These are phyloP conservation scores for Tetranychus truncatus DNA, from an alignment of 2,888 invertebrate genomes.

Conservation along the genomic window DNA sequence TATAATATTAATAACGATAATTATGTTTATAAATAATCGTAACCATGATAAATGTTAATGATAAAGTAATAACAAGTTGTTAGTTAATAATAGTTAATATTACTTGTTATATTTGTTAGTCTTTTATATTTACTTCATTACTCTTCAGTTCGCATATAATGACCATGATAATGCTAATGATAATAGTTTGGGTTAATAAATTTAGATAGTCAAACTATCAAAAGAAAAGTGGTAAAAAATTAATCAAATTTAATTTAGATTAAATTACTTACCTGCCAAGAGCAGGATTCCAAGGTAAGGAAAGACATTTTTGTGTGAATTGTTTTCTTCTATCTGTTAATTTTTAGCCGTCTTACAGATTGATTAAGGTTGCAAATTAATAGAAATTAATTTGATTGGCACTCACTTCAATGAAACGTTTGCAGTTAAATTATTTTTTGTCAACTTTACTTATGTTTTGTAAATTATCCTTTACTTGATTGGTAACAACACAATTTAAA, in stretches of 20 bases:
- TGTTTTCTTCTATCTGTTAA: background rate
- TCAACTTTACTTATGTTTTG: too few species aligned
- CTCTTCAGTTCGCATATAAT: background rate
- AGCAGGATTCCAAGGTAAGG: background rate
- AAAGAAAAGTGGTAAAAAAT: background rate
- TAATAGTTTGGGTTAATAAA: background rate
- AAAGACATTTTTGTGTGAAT: background rate
- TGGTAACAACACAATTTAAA: too few species aligned
- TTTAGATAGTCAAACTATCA: background rate
- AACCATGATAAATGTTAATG: background rate
- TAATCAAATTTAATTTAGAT: background rate
- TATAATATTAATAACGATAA: too few species aligned
- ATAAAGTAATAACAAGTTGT: background rate
- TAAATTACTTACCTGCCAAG: background rate
- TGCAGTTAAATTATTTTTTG: too few species aligned
- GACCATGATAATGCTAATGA: background rate
- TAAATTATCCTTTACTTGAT: too few species aligned
- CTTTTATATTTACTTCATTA: too few species aligned
- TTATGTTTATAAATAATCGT: background rate
- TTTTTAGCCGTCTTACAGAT: background rate
- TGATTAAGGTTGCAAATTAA: background rate
- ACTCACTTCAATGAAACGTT: too few species aligned
- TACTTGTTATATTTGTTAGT: background rate
- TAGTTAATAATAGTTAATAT: background rate
- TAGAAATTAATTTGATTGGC: too few species aligned